Base-by-base conservation (phyloP, 2,888 invertebrate genomes). In the Dione vanillae region DNA sequence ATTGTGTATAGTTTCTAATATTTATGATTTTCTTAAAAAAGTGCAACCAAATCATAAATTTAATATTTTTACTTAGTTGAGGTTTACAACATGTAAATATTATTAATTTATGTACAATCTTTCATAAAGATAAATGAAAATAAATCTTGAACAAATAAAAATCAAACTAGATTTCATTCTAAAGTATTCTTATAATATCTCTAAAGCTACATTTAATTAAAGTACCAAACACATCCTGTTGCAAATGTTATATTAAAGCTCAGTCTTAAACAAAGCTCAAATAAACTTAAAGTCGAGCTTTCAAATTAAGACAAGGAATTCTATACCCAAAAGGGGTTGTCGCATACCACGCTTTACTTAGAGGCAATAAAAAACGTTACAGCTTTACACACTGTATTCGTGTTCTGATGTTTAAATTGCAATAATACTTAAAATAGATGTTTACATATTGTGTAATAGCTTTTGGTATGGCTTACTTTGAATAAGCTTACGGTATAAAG, bases 401-500 rank as follows among this genome's bases (percentile, higher is more conserved):
- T 79, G 78, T 78, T 79, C 77, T 74, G 72, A 72, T 72, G 75
- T 70, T 77, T 76, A 81, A 79, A 82, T 80, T 78, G 71, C 79
- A 77, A 78, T 82, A 79, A 82, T 76, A 58, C 74, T 79, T 59
- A 75, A 84, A 87, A 85, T 87, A 88, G 85, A 85, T 79, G 77
- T 67, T 75, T 79, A 79, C 78, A 78, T 76, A 81, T 85, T 80
- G 76, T 80, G 70, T 84, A 82, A 81, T 79, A 72, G 80, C 80
- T 78, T 19, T 71, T 58, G 65, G 71, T 81, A 83, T 83, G 78
- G 84, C 82, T 82, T 83, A 83, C 84, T 80, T 79, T 79, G 79
- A 76, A 83, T 80, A 40, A 56, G 16, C 2, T 11, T 19, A 20
- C 10, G 49, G 1, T 1, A 11, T 11, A 49, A 7, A 40, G 37